phyloP scores from a whole-genome alignment of 2,888 invertebrate species.

The Chymomyza procnemis region DNA sequence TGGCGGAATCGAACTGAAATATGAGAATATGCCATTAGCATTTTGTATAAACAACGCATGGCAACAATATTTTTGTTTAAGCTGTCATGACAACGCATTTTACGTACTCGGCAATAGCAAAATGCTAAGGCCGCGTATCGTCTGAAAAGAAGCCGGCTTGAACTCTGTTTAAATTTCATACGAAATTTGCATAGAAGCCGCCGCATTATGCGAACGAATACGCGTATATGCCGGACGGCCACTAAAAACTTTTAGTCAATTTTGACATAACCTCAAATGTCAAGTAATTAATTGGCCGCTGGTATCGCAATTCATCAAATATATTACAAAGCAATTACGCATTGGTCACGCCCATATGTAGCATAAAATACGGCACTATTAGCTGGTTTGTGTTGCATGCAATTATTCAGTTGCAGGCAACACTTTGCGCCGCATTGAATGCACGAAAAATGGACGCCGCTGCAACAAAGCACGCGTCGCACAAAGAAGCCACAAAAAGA shows the following conservation, averaged over 20 bases:
- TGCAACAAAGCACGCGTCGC: constrained; percentile 58
- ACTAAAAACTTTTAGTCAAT: constrained; percentile 45
- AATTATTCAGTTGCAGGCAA: constrained; percentile 11
- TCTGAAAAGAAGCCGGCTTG: constrained; percentile 12
- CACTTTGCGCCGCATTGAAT: not conserved
- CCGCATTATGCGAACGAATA: not conserved
- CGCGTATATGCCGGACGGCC: not conserved
- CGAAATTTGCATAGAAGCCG: constrained; percentile 34
- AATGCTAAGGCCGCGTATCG: not conserved
- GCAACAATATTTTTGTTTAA: constrained; percentile 2
- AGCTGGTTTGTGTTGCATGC: not conserved
- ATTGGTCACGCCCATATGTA: constrained; percentile 57
- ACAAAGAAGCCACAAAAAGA: constrained; percentile 64
- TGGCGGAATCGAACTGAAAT: constrained; percentile 82
- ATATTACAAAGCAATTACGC: constrained; percentile 52
- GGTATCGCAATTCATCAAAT: constrained; percentile 23
- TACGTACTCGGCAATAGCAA: not conserved
- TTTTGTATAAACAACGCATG: constrained; percentile 30
- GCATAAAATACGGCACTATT: not conserved
- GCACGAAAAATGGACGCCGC: constrained; percentile 58
- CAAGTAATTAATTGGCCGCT: constrained; percentile 18
- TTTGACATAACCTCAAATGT: constrained; percentile 68
- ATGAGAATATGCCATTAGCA: constrained; percentile 1
- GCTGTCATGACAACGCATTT: constrained; percentile 43
- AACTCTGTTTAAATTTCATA: constrained; percentile 13